These are phyloP conservation scores for Lissocephala sabroskyi DNA, from an alignment of 2,888 invertebrate genomes.

Conservation along the genomic window DNA sequence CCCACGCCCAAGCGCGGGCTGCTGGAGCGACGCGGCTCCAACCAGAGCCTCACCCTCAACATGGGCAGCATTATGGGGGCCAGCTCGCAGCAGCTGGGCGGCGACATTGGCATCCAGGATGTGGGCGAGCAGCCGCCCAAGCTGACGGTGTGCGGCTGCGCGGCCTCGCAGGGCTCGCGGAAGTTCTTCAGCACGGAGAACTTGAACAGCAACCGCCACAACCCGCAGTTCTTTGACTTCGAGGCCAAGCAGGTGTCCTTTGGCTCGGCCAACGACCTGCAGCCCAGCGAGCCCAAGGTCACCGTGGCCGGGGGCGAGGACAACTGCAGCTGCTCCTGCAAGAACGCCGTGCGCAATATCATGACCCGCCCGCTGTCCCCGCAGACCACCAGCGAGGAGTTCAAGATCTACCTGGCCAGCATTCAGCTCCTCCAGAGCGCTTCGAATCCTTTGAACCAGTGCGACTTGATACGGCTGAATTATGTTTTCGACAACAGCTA, in stretches of 20 bases:
- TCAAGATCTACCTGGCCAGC: conserved; percentile 80
- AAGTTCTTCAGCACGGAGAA: conserved; percentile 72
- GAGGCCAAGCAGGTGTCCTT: conserved; percentile 67
- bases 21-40: conserved; percentile 89
- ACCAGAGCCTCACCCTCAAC: conserved; percentile 90
- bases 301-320: conserved; percentile 14
- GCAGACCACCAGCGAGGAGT: conserved; percentile 80
- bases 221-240: conserved; percentile 63
- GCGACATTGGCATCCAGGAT: conserved; percentile 29
- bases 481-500: conserved; percentile 75
- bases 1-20: conserved; percentile 78
- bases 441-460: conserved; percentile 77
- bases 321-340: conserved; percentile 67
- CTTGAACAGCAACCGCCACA: conserved; percentile 55
- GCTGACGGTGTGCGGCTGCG: conserved; percentile 42
- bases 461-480: conserved; percentile 76
- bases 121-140: conserved; percentile 43
- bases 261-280: conserved; percentile 72
- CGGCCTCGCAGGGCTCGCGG: conserved; percentile 54
- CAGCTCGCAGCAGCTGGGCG: conserved; percentile 22
- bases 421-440: conserved; percentile 83
- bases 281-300: conserved; percentile 44
- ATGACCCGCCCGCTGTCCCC: conserved; percentile 79
- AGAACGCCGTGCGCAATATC: conserved; percentile 73
- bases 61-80: conserved; percentile 57